These are phyloP conservation scores for Upupa epops DNA, from an alignment of 2,113 vertebrate species.

Conservation along the genomic window DNA sequence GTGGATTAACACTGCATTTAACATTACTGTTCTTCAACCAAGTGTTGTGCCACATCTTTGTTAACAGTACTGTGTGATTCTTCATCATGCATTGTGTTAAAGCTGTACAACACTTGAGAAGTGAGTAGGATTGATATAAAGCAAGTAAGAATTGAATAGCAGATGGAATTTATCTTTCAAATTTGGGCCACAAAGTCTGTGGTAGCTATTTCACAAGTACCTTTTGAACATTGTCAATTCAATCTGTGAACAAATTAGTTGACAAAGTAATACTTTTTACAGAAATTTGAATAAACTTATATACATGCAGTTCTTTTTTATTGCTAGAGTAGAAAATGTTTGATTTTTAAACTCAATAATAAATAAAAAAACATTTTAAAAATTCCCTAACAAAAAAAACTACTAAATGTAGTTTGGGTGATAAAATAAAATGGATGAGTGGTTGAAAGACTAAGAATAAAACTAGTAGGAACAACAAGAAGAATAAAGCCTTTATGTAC, in stretches of 20 bases:
- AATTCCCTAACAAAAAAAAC: neutral
- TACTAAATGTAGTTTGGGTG: neutral
- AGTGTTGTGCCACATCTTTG: neutral
- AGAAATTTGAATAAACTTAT: neutral
- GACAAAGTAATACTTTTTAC: neutral
- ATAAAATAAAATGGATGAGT: neutral
- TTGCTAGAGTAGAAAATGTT: neutral
- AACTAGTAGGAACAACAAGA: neutral
- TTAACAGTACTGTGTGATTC: neutral
- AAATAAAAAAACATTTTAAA: neutral
- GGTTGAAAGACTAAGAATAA: neutral
- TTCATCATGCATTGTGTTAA: neutral
- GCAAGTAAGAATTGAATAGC: neutral
- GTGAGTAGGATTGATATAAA: neutral
- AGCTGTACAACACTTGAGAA: neutral
- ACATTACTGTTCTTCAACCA: neutral
- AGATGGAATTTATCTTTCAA: neutral
- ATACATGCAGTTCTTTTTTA: neutral
- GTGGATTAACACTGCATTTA: neutral
- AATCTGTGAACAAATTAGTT: neutral
- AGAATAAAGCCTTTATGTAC: neutral
- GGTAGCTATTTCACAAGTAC: neutral
- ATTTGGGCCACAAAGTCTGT: neutral
- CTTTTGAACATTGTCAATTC: neutral
- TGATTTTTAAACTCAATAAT: neutral